Evolutionary conservation across 1,140 invertebrate species (phyloP), one percentile per base, ranked within the genome.

Genomic region (Drosophila sucinea): DNA sequence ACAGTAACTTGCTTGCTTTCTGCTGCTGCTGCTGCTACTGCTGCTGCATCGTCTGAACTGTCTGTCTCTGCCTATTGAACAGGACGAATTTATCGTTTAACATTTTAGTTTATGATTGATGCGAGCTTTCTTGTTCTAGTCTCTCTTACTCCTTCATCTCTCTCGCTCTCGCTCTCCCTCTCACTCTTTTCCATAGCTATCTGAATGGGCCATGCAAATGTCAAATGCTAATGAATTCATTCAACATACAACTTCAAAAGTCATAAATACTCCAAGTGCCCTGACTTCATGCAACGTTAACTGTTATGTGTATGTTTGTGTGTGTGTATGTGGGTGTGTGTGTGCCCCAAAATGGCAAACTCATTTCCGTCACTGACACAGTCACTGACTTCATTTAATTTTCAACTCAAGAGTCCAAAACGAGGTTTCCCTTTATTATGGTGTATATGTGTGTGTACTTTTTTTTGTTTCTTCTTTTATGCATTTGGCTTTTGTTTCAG

Each of bases 301-400:
- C 80, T 72, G 75, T 65, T 64, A 64, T 71, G 70, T 69, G 64
- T 73, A 65, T 44, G 33, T 56, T 17, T 67, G 32, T 7, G 62
- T 29, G 47, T 11, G 10, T 8, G 25, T 30, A 44, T 64, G 67
- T 56, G 0, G 7, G 60, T 25, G 40, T n/a, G 33, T 10, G 7
- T 8, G 11, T 27, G 17, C 4, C 61, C 29, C 66, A 81, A 65
- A 77, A 70, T 75, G 80, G 78, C 80, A 83, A 83, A 83, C 80
- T 83, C 80, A 83, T 83, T 83, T 83, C 80, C 80, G 80, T 83
- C 80, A 83, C 80, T 83, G 80, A 83, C 80, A 83, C 80, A 83
- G 80, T 83, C 80, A 83, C 80, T 83, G 80, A 83, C 62, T 83
- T 83, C 80, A 83, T 83, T 83, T 83, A 83, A 83, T 83, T 83